These are phyloP conservation scores for Rhizoglyphus robini DNA, from an alignment of 1,140 invertebrate genomes.

Conservation along the genomic window DNA sequence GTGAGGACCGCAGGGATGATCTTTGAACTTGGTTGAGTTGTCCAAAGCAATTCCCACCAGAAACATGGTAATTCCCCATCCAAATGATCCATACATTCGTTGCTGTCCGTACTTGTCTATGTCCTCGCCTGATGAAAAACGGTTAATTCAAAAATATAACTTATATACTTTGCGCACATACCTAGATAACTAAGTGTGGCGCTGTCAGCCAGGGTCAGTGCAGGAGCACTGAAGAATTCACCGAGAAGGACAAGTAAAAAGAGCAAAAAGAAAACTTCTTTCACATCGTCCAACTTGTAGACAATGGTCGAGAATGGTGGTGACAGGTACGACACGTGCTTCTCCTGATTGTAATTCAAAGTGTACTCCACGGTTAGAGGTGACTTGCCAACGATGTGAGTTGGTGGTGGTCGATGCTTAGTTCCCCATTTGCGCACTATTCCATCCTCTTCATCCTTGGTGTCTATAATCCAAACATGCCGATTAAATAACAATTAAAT, in stretches of 20 bases:
- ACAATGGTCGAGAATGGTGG: slow-evolving; percentile 87
- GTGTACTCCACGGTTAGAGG: slow-evolving; percentile 63
- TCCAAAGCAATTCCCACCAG: slow-evolving; percentile 88
- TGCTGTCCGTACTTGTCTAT: slow-evolving; percentile 82
- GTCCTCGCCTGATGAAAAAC: slow-evolving; percentile 50
- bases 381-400: slow-evolving; percentile 46
- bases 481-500: not conserved
- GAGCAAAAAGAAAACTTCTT: slow-evolving; percentile 88
- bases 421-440: slow-evolving; percentile 26
- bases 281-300: slow-evolving; percentile 70
- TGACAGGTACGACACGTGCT: slow-evolving; percentile 63
- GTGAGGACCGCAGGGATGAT: slow-evolving; percentile 73
- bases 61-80: slow-evolving; percentile 97
- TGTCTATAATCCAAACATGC: not conserved
- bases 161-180: not conserved
- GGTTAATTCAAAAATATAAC: not conserved
- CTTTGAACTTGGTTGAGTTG: slow-evolving; percentile 74
- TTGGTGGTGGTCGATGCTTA: slow-evolving; percentile 30
- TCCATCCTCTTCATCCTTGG: not conserved
- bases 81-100: slow-evolving; percentile 94
- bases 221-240: slow-evolving; percentile 92
- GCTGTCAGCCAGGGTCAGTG: slow-evolving; percentile 89
- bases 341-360: slow-evolving; percentile 48
- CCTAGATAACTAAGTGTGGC: slow-evolving; percentile 71
- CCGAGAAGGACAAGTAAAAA: slow-evolving; percentile 82